These are phyloP conservation scores for Struthidea cinerea DNA, from an alignment of 2,113 vertebrate species.

Conservation along the genomic window DNA sequence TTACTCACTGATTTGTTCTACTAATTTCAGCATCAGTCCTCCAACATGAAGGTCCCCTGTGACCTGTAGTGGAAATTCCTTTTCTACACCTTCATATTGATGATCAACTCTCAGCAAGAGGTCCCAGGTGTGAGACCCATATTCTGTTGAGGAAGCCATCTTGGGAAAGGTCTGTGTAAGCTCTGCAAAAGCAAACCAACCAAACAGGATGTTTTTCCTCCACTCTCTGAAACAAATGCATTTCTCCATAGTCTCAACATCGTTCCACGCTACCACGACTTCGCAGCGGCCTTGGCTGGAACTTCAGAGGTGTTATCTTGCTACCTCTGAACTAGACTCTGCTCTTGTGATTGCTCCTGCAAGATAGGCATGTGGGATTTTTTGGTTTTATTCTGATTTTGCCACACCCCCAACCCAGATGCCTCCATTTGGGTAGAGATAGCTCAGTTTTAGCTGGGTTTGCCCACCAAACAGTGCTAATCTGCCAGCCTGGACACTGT, in stretches of 20 bases:
- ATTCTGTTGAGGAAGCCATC: slow-evolving; percentile 79
- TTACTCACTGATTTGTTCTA: slow-evolving; percentile 91
- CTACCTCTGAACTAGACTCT: not conserved
- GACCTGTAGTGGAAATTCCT: slow-evolving; percentile 74
- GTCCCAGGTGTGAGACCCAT: slow-evolving; percentile 86
- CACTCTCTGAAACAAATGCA: not conserved
- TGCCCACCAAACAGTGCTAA: not conserved
- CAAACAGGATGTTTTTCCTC: not conserved
- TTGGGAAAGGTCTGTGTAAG: not conserved
- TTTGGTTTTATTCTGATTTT: not conserved
- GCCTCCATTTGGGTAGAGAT: not conserved
- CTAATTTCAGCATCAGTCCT: slow-evolving; percentile 94
- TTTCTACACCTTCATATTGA: slow-evolving; percentile 63
- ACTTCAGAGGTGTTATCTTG: not conserved
- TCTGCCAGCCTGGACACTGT: not conserved
- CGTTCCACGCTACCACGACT: not conserved
- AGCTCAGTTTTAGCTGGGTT: not conserved
- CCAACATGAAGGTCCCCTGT: slow-evolving; percentile 91
- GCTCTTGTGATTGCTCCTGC: not conserved
- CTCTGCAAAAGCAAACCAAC: slow-evolving; percentile 3
- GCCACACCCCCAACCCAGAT: not conserved
- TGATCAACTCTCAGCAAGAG: slow-evolving; percentile 84
- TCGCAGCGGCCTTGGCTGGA: not conserved
- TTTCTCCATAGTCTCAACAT: not conserved
- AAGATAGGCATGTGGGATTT: not conserved